Percentiles rank a stretch among this genome's conserved stretches.
Evolutionary conservation across 2,797 vertebrate genomes (phyloP).

Genomic region (Zalophus californianus): DNA sequence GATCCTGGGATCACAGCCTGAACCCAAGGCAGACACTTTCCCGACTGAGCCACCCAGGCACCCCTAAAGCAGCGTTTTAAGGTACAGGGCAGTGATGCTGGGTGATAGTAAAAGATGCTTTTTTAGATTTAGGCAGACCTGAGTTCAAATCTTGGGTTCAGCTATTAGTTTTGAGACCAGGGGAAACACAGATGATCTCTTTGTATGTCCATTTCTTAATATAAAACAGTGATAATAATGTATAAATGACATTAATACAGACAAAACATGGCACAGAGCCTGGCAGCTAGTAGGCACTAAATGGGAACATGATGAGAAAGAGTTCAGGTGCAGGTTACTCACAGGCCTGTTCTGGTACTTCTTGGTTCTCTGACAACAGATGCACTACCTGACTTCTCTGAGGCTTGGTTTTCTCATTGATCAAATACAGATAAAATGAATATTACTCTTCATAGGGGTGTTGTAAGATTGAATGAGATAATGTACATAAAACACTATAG

Average conservation of each 20-base stretch:
- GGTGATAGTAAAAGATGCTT: not conserved
- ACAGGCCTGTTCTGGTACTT: not conserved
- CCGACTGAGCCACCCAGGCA: rapidly evolving
- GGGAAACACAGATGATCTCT: not conserved
- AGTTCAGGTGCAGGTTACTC: not conserved
- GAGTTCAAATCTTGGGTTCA: not conserved
- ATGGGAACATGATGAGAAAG: not conserved
- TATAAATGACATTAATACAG: not conserved
- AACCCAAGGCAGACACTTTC: not conserved
- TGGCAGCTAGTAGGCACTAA: not conserved
- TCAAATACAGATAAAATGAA: not conserved
- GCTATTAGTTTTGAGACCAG: not conserved
- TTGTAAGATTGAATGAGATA: not conserved
- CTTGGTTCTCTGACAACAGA: not conserved
- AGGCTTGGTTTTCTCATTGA: not conserved
- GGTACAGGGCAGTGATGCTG: not conserved
- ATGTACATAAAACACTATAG: not conserved
- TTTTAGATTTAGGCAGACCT: not conserved
- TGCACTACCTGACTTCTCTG: not conserved
- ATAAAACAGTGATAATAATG: not conserved
- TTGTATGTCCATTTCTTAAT: not conserved
- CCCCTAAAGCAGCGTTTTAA: not conserved
- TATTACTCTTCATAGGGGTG: not conserved
- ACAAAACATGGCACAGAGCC: not conserved
- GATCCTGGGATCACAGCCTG: not conserved